phyloP scores from a whole-genome alignment of 1,140 invertebrate species.

The Drosophila sulfurigaster region DNA sequence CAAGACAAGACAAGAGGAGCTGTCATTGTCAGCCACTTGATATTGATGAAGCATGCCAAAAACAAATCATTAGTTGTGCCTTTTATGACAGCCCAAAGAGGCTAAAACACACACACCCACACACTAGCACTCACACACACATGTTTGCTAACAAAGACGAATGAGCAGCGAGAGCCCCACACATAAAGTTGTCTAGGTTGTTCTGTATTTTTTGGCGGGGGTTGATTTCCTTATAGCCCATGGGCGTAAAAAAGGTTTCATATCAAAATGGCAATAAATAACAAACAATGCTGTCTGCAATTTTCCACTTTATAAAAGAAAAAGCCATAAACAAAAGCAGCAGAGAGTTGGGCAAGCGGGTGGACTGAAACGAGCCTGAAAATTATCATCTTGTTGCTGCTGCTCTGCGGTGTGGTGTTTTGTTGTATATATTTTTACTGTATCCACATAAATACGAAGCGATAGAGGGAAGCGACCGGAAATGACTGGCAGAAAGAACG shows the following conservation, averaged over 20 bases:
- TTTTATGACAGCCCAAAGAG: slow-evolving; percentile 63
- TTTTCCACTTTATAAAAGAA: slow-evolving; percentile 82
- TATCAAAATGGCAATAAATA: slow-evolving; percentile 83
- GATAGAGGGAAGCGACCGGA: slow-evolving; percentile 39
- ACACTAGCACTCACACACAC: not conserved
- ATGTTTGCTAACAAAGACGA: not conserved
- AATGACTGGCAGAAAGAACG: slow-evolving; percentile 68
- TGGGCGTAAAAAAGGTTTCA: slow-evolving; percentile 65
- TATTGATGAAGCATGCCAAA: slow-evolving; percentile 54
- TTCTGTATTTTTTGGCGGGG: slow-evolving; percentile 5
- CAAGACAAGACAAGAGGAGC: not conserved
- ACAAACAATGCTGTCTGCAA: slow-evolving; percentile 82
- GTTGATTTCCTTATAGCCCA: slow-evolving; percentile 30
- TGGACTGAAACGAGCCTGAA: slow-evolving; percentile 60
- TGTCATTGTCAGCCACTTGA: slow-evolving; percentile 66
- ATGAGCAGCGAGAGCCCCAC: not conserved
- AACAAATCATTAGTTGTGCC: slow-evolving; percentile 56
- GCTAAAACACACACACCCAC: slow-evolving; percentile 1
- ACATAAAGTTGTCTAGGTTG: slow-evolving; percentile 23
- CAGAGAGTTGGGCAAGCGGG: not conserved
- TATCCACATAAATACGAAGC: slow-evolving; percentile 66
- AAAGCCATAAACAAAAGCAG: slow-evolving; percentile 73
- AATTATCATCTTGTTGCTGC: slow-evolving; percentile 77
- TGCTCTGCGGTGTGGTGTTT: slow-evolving; percentile 36
- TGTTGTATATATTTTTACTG: slow-evolving; percentile 33